Evolutionary conservation across 2,113 vertebrate species (phyloP), one percentile per base, ranked within the genome.

Genomic region (Onychostruthus taczanowskii): DNA sequence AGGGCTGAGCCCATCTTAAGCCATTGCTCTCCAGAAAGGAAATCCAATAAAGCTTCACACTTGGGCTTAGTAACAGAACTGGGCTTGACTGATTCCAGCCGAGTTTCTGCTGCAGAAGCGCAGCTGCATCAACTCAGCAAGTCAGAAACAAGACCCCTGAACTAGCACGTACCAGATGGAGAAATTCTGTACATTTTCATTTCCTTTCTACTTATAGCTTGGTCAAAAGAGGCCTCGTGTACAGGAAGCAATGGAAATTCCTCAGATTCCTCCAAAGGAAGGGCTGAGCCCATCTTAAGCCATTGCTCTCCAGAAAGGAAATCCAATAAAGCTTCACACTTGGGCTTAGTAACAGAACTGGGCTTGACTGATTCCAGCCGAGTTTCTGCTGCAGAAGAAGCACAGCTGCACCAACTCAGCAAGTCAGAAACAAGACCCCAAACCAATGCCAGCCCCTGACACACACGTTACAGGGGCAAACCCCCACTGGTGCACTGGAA

Each of bases 211-310:
- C 93, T 93, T 95, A 96, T 74, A 96, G 93, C 84, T 96, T 93
- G 86, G 92, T 86, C 78, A 88, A 91, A 92, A 94, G 96, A 93
- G 95, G 95, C 96, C 95, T 96, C 94, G 8, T 53, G 77, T 62
- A 87, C 96, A 97, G 97, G 96, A 97, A 97, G 96, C 93, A 97
- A 95, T 96, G 95, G 95, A 97, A 97, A 97, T 97, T 97, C 96
- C 94, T 97, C 88, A 83, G 86, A 97, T 97, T 95, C 96, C 93
- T 97, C 84, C 49, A 82, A 93, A 84, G 89, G 92, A 95, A 93
- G 93, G 95, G 92, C 79, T 84, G 87, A 96, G 84, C 43, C 94
- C 95, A 81, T 94, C 92, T 94, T 86, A 95, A 96, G 92, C 87
- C 88, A 78, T 16, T 66, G 88, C 93, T 91, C 91, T 96, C 79